These are phyloP conservation scores for Aviceda subcristata DNA, from an alignment of 2,113 vertebrate genomes.

Conservation along the genomic window DNA sequence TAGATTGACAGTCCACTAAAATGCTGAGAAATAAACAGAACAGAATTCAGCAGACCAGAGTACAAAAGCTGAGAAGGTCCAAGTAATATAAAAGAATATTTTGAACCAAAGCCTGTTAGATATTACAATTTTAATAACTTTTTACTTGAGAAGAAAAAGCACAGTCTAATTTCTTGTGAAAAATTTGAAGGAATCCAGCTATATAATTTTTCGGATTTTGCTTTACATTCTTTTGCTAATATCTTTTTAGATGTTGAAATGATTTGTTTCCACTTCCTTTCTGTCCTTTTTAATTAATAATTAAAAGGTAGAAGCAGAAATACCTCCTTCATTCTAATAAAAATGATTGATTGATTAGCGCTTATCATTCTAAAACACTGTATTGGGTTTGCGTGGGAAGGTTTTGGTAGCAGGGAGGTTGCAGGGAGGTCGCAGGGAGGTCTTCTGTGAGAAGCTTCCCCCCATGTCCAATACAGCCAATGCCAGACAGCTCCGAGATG, in stretches of 20 bases:
- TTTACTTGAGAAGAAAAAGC: background rate
- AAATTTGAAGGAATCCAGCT: background rate
- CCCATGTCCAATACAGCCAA: too few relatives aligned
- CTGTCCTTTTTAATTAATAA: background rate
- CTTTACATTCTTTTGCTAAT: background rate
- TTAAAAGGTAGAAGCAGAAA: background rate
- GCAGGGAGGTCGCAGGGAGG: too few relatives aligned
- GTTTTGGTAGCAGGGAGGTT: background rate
- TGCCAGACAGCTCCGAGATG: background rate
- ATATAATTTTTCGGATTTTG: background rate
- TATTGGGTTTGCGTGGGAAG: background rate
- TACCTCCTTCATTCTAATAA: background rate
- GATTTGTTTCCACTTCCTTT: background rate
- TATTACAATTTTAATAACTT: background rate
- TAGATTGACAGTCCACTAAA: background rate
- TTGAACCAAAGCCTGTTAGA: background rate
- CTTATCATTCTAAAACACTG: background rate
- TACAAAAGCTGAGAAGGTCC: background rate
- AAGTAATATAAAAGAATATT: background rate
- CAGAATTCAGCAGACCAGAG: background rate
- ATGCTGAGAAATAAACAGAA: background rate
- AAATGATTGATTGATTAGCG: background rate
- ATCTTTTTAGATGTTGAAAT: background rate
- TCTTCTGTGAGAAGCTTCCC: background rate
- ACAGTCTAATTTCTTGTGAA: background rate